A percentile compares a stretch with the other conserved stretches of the same genome.
Evolutionary conservation across 2,797 vertebrate genomes (phyloP).

Genomic region (Spinus olivaceus): DNA sequence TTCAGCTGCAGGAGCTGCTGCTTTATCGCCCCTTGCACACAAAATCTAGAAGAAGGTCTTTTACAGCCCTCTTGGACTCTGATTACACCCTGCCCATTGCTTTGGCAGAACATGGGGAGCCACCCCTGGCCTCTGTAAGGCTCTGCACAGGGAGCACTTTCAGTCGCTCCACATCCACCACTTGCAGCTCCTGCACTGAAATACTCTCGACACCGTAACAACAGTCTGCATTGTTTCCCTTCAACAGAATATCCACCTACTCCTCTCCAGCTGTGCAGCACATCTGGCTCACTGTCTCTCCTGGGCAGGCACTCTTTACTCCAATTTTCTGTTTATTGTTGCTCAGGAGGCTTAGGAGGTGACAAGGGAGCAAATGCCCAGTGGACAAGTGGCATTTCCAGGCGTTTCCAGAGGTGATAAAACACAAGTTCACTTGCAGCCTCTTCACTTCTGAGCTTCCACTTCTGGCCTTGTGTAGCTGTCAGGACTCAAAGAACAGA

Average conservation of each 20-base stretch:
- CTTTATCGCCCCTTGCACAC: neutral
- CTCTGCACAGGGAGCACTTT: neutral
- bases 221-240: neutral
- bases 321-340: neutral
- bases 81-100: accelerated
- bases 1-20: neutral
- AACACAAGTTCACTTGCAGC: neutral
- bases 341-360: neutral
- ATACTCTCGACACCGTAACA: neutral
- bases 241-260: slow-evolving; percentile 24
- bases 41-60: neutral
- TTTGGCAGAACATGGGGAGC: neutral
- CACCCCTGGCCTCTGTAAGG: neutral
- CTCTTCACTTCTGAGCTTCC: neutral
- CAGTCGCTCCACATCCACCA: neutral
- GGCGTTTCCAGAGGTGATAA: neutral
- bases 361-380: neutral
- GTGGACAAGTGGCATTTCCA: neutral
- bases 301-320: neutral
- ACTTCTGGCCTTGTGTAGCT: neutral
- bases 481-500: neutral
- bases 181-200: neutral
- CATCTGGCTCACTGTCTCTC: slow-evolving; percentile 25
- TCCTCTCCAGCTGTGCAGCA: slow-evolving; percentile 43
- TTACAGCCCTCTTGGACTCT: neutral